A percentile compares a stretch with the other conserved stretches of the same genome.
Conservation (phyloP, 2,888 invertebrate genomes). For the Drosophila borborema region DNA sequence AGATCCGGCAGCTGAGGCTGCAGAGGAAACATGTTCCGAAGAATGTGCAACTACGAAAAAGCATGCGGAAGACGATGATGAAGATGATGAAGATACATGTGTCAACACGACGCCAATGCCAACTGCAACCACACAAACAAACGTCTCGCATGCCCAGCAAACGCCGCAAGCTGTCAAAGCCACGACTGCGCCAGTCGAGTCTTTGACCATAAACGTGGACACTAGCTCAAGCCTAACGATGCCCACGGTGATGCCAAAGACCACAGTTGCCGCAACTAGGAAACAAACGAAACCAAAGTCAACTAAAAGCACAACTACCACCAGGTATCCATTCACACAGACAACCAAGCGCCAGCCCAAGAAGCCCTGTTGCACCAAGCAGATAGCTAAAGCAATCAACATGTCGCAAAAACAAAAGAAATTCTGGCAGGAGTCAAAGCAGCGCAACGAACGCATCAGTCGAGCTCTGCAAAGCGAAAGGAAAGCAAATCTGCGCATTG, state of each 20-base stretch:
- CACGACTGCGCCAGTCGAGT: not conserved
- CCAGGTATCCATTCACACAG: not conserved
- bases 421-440: not conserved
- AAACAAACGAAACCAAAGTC: not conserved
- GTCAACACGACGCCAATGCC: not conserved
- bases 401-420: not conserved
- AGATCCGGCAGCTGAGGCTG: constrained; percentile 1
- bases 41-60: not conserved
- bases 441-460: not conserved
- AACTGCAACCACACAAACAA: not conserved
- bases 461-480: constrained; percentile 1
- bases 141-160: too few relatives aligned
- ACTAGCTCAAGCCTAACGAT: not conserved
- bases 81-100: not conserved
- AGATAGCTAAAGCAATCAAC: not conserved
- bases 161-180: not conserved
- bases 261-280: not conserved
- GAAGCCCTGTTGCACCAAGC: constrained; percentile 29
- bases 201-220: not conserved
- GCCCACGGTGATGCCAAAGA: not conserved
- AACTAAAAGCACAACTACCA: not conserved
- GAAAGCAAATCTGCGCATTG: constrained; percentile 28
- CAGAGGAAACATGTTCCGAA: not conserved
- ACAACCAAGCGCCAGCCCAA: not conserved
- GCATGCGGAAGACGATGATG: not conserved